phyloP scores from a whole-genome alignment of 2,113 vertebrate species.

The Aspidoscelis tigris region DNA sequence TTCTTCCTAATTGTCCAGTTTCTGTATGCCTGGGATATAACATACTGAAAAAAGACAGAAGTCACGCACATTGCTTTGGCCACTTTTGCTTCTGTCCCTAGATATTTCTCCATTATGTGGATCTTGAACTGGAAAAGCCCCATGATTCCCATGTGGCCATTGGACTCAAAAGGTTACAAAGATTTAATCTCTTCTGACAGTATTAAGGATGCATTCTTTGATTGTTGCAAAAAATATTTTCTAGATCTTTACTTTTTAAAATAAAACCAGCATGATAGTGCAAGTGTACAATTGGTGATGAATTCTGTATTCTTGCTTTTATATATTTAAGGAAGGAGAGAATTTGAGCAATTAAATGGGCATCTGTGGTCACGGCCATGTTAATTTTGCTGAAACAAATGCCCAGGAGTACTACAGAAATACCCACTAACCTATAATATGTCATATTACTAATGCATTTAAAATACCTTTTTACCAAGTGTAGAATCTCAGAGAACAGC shows the following conservation, averaged over 20 bases:
- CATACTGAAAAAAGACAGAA: too few relatives aligned
- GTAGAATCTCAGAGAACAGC: constrained; percentile 21
- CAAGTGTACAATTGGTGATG: neutral
- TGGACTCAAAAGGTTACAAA: too few relatives aligned
- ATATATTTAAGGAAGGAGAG: neutral
- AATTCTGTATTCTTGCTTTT: neutral
- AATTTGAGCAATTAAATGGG: neutral
- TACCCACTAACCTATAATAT: constrained; percentile 16
- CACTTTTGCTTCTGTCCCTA: too few relatives aligned
- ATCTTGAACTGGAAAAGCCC: too few relatives aligned
- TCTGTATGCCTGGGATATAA: too few relatives aligned
- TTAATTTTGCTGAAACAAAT: constrained; percentile 12
- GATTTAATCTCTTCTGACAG: neutral
- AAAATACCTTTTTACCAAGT: constrained; percentile 37
- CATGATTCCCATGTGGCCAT: too few relatives aligned
- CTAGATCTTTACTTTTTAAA: neutral
- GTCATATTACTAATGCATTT: constrained; percentile 37
- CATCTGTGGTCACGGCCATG: neutral
- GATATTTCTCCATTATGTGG: too few relatives aligned
- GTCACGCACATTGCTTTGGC: too few relatives aligned
- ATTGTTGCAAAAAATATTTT: neutral
- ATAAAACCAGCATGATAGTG: neutral
- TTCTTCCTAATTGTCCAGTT: too few relatives aligned
- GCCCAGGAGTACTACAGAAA: constrained; percentile 10
- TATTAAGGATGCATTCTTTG: neutral